Base-by-base conservation (phyloP, 2,797 vertebrate genomes). In the Esox masquinongy region DNA sequence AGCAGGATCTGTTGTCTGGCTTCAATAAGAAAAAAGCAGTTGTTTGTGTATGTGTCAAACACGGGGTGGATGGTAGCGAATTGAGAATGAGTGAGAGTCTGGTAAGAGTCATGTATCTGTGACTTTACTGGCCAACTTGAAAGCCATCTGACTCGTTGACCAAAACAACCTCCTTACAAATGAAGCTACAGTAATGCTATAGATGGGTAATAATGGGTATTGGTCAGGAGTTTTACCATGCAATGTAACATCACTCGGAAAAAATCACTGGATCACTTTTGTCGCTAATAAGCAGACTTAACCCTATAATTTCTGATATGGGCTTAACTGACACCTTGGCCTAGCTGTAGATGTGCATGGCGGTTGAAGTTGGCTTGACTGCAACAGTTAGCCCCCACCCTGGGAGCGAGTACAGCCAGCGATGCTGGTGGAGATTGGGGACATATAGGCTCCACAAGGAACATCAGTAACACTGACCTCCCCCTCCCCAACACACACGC, bases 21-120 rank as follows among this genome's bases (percentile, higher is more conserved):
- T 61, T 61, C 22, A 24, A 24, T 61, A 61, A 24, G 12, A 61
- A 24, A 61, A 9, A 11, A 47, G 68, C 3, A 72, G 67, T 53
- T 73, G 16, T 72, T 78, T 11, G 36, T 76, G 24, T 36, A 9
- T 71, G 22, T 76, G 61, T 82, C 67, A 15, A 59, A 69, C 51
- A 22, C 2, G 11, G 7, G 34, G 24, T 66, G 5, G 1, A 22
- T 59, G 53, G 53, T 9, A 59, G 8, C 53, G 6, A n/a, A 59
- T 9, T 59, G 19, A 59, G 53, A 22, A 8, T 59, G 53, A 59
- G 19, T 59, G 7, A 8, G n/a, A 59, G 5, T 59, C 50, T 22
- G n/a, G 2, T 59, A 59, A 59, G 53, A 59, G 19, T 22, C 6
- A 56, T 56, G 8, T 59, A 59, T 6, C 39, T 43, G 39, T 43